Percentiles rank a stretch among this genome's conserved stretches.
Conservation (phyloP, 1,140 invertebrate species). For the Eurytemora carolleeae region DNA sequence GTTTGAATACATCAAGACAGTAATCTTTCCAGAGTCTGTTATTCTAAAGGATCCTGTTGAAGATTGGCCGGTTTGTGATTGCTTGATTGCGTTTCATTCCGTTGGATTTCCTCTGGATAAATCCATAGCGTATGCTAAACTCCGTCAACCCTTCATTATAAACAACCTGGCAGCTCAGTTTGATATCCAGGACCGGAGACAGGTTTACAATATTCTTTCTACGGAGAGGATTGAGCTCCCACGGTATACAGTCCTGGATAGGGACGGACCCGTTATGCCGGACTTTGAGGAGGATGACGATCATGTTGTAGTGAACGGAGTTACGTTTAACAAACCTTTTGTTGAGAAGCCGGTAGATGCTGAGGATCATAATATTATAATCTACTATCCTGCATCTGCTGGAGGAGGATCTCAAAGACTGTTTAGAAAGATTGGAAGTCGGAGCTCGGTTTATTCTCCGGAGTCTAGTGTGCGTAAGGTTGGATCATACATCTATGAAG, state of each 20-base stretch:
- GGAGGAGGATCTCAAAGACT: slow-evolving; percentile 81
- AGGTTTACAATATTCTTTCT: slow-evolving; percentile 84
- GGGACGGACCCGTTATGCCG: slow-evolving; percentile 75
- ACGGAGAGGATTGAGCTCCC: slow-evolving; percentile 91
- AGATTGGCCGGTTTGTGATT: slow-evolving; percentile 94
- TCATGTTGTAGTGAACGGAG: slow-evolving; percentile 92
- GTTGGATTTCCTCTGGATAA: slow-evolving; percentile 91
- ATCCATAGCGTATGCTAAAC: slow-evolving; percentile 85
- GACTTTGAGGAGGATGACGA: slow-evolving; percentile 91
- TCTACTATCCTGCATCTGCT: slow-evolving; percentile 97
- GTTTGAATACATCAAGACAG: slow-evolving; percentile 84
- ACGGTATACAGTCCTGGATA: slow-evolving; percentile 83
- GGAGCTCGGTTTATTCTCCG: slow-evolving; percentile 92
- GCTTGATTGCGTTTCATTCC: slow-evolving; percentile 94
- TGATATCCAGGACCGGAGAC: slow-evolving; percentile 80
- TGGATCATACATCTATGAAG: slow-evolving; percentile 98
- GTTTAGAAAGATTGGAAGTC: slow-evolving; percentile 74
- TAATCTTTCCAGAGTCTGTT: slow-evolving; percentile 80
- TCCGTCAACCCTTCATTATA: slow-evolving; percentile 86
- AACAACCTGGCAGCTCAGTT: slow-evolving; percentile 98
- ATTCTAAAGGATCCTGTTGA: slow-evolving; percentile 72
- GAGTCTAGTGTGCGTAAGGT: slow-evolving; percentile 87
- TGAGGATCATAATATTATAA: slow-evolving; percentile 99
- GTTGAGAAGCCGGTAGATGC: slow-evolving; percentile 96
- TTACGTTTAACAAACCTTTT: slow-evolving; percentile 95